These are phyloP conservation scores for Mythimna ferrago DNA, from an alignment of 2,888 invertebrate species.

Conservation along the genomic window DNA sequence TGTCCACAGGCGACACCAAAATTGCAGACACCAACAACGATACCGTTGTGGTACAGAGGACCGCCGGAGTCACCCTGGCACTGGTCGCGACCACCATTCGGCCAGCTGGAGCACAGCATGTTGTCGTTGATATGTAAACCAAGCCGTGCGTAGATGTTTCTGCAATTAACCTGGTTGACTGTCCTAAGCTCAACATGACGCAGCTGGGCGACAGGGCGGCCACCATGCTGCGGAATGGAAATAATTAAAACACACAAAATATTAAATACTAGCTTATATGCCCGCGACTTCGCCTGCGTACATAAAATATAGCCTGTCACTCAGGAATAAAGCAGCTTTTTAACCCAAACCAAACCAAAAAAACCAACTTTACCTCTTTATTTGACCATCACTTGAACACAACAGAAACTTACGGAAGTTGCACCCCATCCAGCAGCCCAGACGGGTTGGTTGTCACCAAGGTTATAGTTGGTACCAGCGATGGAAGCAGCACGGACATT, in stretches of 20 bases:
- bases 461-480: constrained; percentile 69
- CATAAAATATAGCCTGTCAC: too few relatives aligned
- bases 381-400: background rate
- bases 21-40: constrained; percentile 75
- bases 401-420: constrained; percentile 62
- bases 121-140: constrained; percentile 60
- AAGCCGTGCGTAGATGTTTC: constrained; percentile 57
- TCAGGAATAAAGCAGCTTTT: too few relatives aligned
- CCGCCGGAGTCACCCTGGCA: constrained; percentile 82
- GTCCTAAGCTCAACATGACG: constrained; percentile 73
- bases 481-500: constrained; percentile 57
- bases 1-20: constrained; percentile 69
- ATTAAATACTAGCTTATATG: background rate
- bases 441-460: constrained; percentile 71
- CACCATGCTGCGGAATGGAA: constrained; percentile 53
- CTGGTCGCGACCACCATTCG: constrained; percentile 80
- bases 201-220: constrained; percentile 65
- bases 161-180: constrained; percentile 69
- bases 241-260: background rate
- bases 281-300: too few relatives aligned
- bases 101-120: constrained; percentile 69
- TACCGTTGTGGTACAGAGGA: constrained; percentile 76
- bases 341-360: too few relatives aligned
- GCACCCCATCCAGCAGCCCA: constrained; percentile 77
- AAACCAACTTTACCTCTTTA: too few relatives aligned